A percentile compares a stretch with the other conserved stretches of the same genome.
phyloP scores from a whole-genome alignment of 2,797 vertebrate species.

The Bradypus variegatus region DNA sequence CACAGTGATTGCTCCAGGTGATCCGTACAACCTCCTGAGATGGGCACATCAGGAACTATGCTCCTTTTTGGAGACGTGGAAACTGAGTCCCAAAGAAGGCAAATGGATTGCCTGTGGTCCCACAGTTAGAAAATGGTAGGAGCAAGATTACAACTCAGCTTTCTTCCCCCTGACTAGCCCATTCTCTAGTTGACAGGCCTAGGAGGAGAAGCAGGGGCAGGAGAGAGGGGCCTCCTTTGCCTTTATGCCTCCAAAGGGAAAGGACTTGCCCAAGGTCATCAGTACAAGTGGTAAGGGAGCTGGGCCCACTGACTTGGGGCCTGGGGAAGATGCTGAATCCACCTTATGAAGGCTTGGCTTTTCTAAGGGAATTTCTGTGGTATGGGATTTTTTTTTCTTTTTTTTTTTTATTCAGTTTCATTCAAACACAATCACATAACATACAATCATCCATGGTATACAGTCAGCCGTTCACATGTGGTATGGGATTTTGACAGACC shows the following conservation, averaged over 20 bases:
- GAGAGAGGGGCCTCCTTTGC: not conserved
- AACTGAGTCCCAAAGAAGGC: not conserved
- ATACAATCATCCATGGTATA: no score
- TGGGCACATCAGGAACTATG: not conserved
- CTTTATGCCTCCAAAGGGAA: not conserved
- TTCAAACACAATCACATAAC: no score
- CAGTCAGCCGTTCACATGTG: no score
- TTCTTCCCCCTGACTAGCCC: not conserved
- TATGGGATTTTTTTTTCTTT: no score
- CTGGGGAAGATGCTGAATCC: not conserved
- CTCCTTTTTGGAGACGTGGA: not conserved
- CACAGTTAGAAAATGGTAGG: not conserved
- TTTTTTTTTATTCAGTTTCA: no score
- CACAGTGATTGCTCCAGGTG: not conserved
- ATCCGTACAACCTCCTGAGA: not conserved
- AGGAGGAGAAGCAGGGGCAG: not conserved
- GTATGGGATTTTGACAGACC: not conserved
- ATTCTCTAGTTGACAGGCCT: not conserved
- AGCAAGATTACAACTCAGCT: not conserved
- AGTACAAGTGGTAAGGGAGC: not conserved
- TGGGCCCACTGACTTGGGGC: not conserved
- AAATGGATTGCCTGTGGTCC: slow-evolving; percentile 11
- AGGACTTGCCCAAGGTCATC: not conserved
- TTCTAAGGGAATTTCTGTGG: not conserved
- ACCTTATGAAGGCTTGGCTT: slow-evolving; percentile 4